Percentiles rank a stretch among this genome's conserved stretches.
Evolutionary conservation across 2,888 invertebrate species (phyloP).

Genomic region (Kryphioiulus occultus): DNA sequence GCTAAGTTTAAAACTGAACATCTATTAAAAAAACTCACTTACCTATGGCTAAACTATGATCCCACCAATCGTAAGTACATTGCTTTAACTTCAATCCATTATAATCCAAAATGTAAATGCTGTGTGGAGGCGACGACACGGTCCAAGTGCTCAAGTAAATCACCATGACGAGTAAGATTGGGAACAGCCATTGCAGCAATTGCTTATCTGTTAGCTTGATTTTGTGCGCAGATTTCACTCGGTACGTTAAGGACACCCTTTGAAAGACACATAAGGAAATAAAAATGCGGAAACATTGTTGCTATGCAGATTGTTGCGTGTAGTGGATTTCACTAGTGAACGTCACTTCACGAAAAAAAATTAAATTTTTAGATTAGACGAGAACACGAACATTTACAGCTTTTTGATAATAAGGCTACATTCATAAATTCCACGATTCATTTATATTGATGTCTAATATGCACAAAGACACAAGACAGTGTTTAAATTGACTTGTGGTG

Average conservation of each 20-base stretch:
- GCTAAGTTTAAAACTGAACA: too few relatives aligned
- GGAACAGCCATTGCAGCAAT: constrained; percentile 90
- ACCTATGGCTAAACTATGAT: constrained; percentile 90
- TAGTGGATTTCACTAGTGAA: neutral
- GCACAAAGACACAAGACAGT: too few relatives aligned
- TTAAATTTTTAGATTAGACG: neutral
- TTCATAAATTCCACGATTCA: too few relatives aligned
- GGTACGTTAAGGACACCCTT: constrained; percentile 89
- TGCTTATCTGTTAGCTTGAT: constrained; percentile 92
- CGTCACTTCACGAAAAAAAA: neutral
- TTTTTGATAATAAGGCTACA: too few relatives aligned
- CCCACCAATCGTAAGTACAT: constrained; percentile 94
- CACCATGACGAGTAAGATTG: constrained; percentile 86
- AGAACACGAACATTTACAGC: neutral
- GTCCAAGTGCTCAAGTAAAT: constrained; percentile 92
- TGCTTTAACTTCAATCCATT: constrained; percentile 83
- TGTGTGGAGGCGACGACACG: constrained; percentile 82
- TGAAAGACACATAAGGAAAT: constrained; percentile 57
- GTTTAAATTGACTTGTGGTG: too few relatives aligned
- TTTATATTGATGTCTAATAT: too few relatives aligned
- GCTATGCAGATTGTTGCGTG: neutral
- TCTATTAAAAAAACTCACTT: too few relatives aligned
- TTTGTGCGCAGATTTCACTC: constrained; percentile 92
- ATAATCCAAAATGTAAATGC: constrained; percentile 77
- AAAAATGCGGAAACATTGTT: constrained; percentile 1